Evolutionary conservation across 2,113 vertebrate species (phyloP).

Genomic region (Corvus hawaiiensis): DNA sequence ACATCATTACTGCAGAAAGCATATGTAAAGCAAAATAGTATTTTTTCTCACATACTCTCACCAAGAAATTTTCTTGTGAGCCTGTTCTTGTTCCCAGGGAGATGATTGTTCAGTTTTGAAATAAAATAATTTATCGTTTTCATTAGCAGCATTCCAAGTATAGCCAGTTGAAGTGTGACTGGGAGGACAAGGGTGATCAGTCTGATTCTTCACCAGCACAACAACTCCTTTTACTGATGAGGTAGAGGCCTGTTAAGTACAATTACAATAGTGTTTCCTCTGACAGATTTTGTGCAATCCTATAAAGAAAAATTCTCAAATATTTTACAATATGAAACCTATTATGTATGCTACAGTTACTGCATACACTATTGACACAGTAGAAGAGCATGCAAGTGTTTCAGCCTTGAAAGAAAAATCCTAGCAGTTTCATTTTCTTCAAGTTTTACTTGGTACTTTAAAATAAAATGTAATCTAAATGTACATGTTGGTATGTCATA

Average conservation of each 20-base stretch:
- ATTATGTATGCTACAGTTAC: neutral
- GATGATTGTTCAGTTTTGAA: slow-evolving; percentile 68
- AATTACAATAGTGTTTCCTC: neutral
- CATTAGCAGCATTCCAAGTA: neutral
- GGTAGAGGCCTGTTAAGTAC: slow-evolving; percentile 65
- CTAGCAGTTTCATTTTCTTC: neutral
- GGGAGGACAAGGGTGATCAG: neutral
- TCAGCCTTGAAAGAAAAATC: neutral
- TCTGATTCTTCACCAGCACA: slow-evolving; percentile 70
- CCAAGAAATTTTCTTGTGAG: slow-evolving; percentile 71
- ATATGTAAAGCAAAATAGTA: neutral
- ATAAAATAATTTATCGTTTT: slow-evolving; percentile 71
- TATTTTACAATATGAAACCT: neutral
- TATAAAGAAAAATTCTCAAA: neutral
- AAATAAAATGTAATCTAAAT: neutral
- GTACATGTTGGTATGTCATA: neutral
- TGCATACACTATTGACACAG: neutral
- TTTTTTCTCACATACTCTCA: slow-evolving; percentile 30
- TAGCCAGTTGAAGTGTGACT: neutral
- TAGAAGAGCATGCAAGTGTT: neutral
- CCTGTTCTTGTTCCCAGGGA: slow-evolving; percentile 61
- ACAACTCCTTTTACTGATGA: slow-evolving; percentile 79
- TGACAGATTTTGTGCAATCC: neutral
- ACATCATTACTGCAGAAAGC: neutral
- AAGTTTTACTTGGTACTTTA: neutral